Evolutionary conservation across 1,140 invertebrate genomes (phyloP).

Genomic region (Heliconius melpomene): DNA sequence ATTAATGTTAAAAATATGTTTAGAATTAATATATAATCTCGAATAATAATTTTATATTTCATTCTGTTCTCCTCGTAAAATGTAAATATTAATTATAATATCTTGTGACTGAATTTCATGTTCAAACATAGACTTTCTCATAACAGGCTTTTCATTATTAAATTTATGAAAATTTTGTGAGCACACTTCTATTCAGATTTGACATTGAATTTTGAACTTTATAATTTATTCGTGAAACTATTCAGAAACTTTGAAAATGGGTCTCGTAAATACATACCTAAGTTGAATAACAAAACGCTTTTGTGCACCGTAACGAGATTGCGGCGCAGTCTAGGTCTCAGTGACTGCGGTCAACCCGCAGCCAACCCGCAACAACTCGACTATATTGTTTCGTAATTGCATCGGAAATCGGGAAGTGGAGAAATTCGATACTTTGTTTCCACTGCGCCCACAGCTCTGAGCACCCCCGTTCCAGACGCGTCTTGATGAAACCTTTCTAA

Average conservation of each 20-base stretch:
- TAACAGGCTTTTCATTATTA: not conserved
- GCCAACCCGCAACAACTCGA: slow-evolving; percentile 57
- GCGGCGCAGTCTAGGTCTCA: slow-evolving; percentile 59
- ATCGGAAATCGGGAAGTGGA: slow-evolving; percentile 75
- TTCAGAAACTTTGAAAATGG: slow-evolving; percentile 24
- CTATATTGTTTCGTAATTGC: slow-evolving; percentile 73
- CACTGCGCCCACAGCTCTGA: slow-evolving; percentile 46
- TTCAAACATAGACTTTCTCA: not conserved
- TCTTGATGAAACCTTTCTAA: slow-evolving; percentile 74
- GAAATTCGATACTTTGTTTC: slow-evolving; percentile 78
- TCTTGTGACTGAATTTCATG: not conserved
- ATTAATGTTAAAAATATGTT: not conserved
- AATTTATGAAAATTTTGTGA: slow-evolving; percentile 2
- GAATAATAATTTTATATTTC: not conserved
- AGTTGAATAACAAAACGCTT: slow-evolving; percentile 55
- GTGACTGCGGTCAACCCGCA: slow-evolving; percentile 58
- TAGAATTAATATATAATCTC: not conserved
- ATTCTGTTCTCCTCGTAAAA: not conserved
- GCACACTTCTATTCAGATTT: not conserved
- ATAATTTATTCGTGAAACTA: slow-evolving; percentile 15
- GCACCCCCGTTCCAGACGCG: slow-evolving; percentile 47
- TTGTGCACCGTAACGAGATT: slow-evolving; percentile 56
- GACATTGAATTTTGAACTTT: slow-evolving; percentile 13
- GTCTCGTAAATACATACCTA: slow-evolving; percentile 52
- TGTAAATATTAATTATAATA: not conserved